A percentile compares a stretch with the other conserved stretches of the same genome.
These are phyloP conservation scores for Portunus trituberculatus DNA, from an alignment of 1,140 invertebrate genomes.

Conservation along the genomic window DNA sequence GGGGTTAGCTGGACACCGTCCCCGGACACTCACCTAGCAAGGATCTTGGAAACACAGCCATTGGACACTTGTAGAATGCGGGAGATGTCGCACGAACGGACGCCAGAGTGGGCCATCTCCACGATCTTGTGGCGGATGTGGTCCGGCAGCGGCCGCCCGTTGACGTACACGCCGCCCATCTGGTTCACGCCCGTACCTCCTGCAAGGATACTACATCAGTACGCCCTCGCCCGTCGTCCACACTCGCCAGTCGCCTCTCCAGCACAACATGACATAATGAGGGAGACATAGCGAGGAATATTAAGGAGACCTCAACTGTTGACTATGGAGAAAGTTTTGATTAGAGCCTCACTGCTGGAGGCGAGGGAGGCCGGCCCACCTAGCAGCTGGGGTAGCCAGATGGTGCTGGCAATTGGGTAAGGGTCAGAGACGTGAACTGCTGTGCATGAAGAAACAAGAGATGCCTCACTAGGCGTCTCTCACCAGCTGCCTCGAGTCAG, in stretches of 20 bases:
- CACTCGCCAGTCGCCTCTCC: conserved; percentile 47
- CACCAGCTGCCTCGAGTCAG: background rate
- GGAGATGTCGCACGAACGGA: conserved; percentile 71
- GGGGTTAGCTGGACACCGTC: conserved; percentile 56
- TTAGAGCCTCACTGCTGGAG: background rate
- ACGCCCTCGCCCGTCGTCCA: conserved; percentile 49
- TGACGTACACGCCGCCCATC: conserved; percentile 73
- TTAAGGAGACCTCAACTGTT: background rate
- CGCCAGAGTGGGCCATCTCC: conserved; percentile 73
- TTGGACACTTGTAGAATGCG: conserved; percentile 73
- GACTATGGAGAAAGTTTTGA: conserved; percentile 14
- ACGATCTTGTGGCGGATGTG: conserved; percentile 75
- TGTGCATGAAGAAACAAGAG: background rate
- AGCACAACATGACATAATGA: background rate
- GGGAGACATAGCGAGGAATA: conserved; percentile 24
- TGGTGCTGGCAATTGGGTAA: background rate
- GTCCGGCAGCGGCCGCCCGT: conserved; percentile 71
- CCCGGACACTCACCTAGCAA: conserved; percentile 74
- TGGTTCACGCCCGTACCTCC: conserved; percentile 75
- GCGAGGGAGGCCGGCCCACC: background rate
- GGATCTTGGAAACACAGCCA: conserved; percentile 75
- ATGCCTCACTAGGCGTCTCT: background rate
- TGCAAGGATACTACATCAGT: conserved; percentile 66
- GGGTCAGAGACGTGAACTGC: background rate
- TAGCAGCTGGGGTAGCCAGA: background rate